Percentiles rank a stretch among this genome's conserved stretches.
Evolutionary conservation across 2,888 invertebrate species (phyloP).

Genomic region (Aspidiotus rigidus): DNA sequence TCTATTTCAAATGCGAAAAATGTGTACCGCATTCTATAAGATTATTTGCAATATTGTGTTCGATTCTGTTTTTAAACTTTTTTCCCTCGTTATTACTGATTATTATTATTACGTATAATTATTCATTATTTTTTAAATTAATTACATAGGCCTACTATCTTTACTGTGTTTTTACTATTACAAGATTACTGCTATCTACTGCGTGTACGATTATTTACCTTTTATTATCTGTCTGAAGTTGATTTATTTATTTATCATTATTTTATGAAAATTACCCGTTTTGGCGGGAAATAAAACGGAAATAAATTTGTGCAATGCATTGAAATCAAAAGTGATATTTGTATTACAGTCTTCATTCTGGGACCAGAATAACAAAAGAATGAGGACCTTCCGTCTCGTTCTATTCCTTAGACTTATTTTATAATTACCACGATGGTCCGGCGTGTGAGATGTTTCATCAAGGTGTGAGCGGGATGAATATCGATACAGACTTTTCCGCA

Average conservation of each 20-base stretch:
- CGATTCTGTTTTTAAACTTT: not conserved
- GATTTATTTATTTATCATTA: conserved; percentile 4
- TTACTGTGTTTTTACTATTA: conserved; percentile 18
- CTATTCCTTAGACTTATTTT: not conserved
- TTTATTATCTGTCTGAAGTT: not conserved
- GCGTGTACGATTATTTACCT: conserved; percentile 14
- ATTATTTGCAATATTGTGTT: not conserved
- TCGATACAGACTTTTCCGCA: no score
- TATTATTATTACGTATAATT: not conserved
- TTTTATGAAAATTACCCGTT: not conserved
- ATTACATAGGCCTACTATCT: conserved; percentile 18
- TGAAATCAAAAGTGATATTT: conserved; percentile 3
- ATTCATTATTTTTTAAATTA: conserved; percentile 21
- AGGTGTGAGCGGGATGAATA: no score
- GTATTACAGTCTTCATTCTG: conserved; percentile 6
- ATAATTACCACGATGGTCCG: no score
- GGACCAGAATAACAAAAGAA: conserved; percentile 13
- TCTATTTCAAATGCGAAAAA: no score
- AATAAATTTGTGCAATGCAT: conserved; percentile 6
- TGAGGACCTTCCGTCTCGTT: not conserved
- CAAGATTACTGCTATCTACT: no score
- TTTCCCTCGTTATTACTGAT: not conserved
- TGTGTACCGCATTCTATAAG: not conserved
- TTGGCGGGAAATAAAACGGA: not conserved
- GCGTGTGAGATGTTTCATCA: no score